Conservation (phyloP, 2,113 vertebrate genomes). For the Oenanthe oenanthe region DNA sequence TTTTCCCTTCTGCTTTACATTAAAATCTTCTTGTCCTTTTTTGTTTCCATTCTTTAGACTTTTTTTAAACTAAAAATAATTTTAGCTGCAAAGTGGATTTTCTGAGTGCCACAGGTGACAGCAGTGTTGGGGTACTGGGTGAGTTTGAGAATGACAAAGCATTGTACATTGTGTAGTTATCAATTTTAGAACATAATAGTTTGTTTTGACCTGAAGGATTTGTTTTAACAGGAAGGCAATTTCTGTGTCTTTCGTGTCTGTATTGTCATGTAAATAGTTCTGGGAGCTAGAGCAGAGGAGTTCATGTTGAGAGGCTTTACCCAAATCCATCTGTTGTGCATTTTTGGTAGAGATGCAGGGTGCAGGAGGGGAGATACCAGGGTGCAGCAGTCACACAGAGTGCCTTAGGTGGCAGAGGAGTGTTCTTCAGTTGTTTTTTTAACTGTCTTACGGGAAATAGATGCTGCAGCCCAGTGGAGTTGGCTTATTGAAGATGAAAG, state of each 20-base stretch:
- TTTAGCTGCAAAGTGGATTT: neutral
- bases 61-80: neutral
- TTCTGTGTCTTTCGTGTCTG: neutral
- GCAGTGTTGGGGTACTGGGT: neutral
- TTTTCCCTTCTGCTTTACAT: neutral
- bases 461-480: neutral
- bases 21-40: neutral
- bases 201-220: neutral
- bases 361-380: neutral
- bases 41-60: fast-evolving
- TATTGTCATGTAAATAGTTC: neutral
- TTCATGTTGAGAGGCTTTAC: neutral
- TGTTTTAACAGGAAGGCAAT: neutral
- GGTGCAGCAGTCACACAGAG: neutral
- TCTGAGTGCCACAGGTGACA: neutral
- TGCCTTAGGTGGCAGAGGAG: neutral
- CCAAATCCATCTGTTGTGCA: neutral
- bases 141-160: neutral
- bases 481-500: neutral
- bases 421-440: neutral
- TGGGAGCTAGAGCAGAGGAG: neutral
- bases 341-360: neutral
- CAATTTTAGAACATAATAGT: neutral
- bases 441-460: neutral
- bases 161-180: neutral